Percentiles rank a stretch among this genome's conserved stretches.
Conservation (phyloP, 2,888 invertebrate genomes). For the Tipula lateralis region DNA sequence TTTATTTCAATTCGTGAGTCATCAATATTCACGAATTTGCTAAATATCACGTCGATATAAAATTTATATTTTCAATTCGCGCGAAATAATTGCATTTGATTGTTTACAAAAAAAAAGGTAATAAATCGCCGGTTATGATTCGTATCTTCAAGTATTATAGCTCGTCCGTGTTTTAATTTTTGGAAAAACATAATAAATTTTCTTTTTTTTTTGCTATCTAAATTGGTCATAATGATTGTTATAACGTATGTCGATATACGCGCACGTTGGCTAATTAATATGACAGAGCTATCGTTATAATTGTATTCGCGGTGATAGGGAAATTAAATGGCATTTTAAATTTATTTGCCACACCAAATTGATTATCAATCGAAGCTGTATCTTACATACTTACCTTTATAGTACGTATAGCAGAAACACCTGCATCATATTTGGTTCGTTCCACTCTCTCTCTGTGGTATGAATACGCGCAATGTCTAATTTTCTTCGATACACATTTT, state of each 20-base stretch:
- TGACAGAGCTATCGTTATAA: background rate
- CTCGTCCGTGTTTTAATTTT: background rate
- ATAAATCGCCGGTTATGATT: background rate
- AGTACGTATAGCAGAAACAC: background rate
- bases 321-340: background rate
- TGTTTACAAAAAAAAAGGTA: background rate
- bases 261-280: background rate
- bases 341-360: slow-evolving; percentile 5
- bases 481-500: background rate
- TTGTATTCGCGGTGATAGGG: background rate
- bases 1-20: background rate
- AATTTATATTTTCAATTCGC: background rate
- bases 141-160: too few relatives aligned
- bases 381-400: background rate
- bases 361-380: background rate
- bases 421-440: background rate
- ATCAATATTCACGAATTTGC: background rate
- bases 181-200: background rate
- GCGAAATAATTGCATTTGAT: background rate
- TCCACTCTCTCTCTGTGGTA: background rate
- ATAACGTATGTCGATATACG: background rate
- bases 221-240: background rate
- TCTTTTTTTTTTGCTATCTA: background rate
- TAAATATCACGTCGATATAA: background rate
- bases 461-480: background rate